Conservation (phyloP, 2,797 vertebrate species). For the Columba guinea region DNA sequence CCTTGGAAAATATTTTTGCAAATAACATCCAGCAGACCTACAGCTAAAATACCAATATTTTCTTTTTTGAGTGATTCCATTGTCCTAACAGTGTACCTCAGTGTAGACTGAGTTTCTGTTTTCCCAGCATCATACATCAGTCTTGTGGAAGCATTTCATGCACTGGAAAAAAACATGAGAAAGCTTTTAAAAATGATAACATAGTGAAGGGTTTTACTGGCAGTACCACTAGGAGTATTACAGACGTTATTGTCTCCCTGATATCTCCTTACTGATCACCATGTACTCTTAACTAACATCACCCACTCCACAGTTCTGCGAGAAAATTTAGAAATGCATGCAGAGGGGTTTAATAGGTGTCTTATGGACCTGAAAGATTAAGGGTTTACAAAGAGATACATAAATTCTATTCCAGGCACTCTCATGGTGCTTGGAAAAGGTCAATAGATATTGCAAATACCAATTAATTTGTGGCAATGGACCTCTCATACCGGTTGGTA, state of each 20-base stretch:
- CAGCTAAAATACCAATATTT: background rate
- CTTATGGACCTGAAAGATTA: background rate
- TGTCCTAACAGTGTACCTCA: background rate
- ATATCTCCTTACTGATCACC: background rate
- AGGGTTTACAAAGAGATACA: background rate
- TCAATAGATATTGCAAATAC: background rate
- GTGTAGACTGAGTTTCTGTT: background rate
- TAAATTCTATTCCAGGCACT: background rate
- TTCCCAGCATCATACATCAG: background rate
- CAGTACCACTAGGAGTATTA: background rate
- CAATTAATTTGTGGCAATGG: background rate
- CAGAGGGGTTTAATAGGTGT: background rate
- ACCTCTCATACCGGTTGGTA: background rate
- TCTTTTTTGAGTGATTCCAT: background rate
- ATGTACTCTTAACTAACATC: background rate
- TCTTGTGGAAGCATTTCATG: background rate
- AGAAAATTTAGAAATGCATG: background rate
- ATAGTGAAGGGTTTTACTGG: background rate
- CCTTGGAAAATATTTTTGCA: slow-evolving; percentile 16
- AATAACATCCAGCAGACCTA: background rate
- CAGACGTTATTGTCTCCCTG: background rate
- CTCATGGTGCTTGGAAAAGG: background rate
- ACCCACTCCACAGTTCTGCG: background rate
- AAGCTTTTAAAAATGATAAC: background rate
- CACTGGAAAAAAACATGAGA: background rate